Conservation (phyloP, 2,888 invertebrate species). For the Tipula vernalis region DNA sequence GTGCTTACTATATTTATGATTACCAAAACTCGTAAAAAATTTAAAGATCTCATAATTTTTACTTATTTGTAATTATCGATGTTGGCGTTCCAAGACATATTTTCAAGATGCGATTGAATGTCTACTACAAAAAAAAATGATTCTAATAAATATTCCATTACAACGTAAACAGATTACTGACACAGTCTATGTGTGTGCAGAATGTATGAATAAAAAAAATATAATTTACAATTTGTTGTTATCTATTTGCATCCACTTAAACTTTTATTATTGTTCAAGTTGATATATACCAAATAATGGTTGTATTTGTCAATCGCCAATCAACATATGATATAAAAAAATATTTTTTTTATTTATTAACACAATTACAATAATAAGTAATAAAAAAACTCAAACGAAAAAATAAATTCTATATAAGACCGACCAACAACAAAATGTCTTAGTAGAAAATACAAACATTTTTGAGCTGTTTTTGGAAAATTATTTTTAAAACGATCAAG, state of each 20-base stretch:
- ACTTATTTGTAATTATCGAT: too few species aligned
- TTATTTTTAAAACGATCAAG: background rate
- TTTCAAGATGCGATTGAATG: too few species aligned
- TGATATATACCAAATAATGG: background rate
- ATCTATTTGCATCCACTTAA: background rate
- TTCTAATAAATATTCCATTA: background rate
- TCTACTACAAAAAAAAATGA: background rate
- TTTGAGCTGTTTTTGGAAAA: background rate
- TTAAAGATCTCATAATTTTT: too few species aligned
- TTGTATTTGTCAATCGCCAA: conserved; percentile 4
- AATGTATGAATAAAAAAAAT: background rate
- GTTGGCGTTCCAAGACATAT: too few species aligned
- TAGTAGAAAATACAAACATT: background rate
- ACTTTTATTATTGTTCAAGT: background rate
- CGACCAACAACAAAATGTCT: background rate
- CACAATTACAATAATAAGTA: background rate
- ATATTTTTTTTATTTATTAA: background rate
- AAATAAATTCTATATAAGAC: background rate
- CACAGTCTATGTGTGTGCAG: background rate
- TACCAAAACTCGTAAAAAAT: too few species aligned
- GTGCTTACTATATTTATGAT: too few species aligned
- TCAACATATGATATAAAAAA: background rate
- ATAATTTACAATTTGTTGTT: background rate
- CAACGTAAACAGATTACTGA: background rate
- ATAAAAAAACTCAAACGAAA: background rate